phyloP scores from a whole-genome alignment of 2,113 vertebrate species.

The Xenopus borealis region DNA sequence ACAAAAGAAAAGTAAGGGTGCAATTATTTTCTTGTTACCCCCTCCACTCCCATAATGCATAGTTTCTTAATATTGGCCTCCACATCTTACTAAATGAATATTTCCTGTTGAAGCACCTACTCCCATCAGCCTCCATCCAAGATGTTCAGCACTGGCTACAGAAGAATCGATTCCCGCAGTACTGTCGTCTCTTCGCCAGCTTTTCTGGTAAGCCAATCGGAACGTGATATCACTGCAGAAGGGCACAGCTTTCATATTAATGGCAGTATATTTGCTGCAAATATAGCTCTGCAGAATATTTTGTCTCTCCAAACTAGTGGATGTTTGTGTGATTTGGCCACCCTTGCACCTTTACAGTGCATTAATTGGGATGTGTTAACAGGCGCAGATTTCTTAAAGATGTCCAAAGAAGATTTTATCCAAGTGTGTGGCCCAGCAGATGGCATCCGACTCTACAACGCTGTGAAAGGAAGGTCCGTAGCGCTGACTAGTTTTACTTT shows the following conservation, averaged over 20 bases:
- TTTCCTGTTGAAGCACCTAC: constrained; percentile 78
- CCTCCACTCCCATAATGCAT: constrained; percentile 41
- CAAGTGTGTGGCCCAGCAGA: constrained; percentile 93
- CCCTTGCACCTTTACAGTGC: too few relatives aligned
- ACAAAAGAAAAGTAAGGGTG: constrained; percentile 23
- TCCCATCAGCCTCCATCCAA: constrained; percentile 81
- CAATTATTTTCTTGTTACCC: background rate
- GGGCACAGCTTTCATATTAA: too few relatives aligned
- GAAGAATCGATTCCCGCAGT: constrained; percentile 84
- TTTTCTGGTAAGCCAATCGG: constrained; percentile 77
- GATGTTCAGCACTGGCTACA: constrained; percentile 91
- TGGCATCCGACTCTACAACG: constrained; percentile 91
- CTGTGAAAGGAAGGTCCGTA: constrained; percentile 88
- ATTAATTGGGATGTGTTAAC: constrained; percentile 43
- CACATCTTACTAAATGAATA: constrained; percentile 57
- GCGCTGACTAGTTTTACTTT: background rate
- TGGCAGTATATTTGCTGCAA: too few relatives aligned
- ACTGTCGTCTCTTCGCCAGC: constrained; percentile 86
- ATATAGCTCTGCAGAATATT: too few relatives aligned
- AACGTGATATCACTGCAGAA: too few relatives aligned
- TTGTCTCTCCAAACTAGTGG: too few relatives aligned
- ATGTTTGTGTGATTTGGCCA: too few relatives aligned
- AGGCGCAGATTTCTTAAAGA: constrained; percentile 90
- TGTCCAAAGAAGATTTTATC: constrained; percentile 88
- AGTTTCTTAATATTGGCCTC: constrained; percentile 63